Percentiles rank a stretch among this genome's conserved stretches.
These are phyloP conservation scores for Acipenser oxyrinchus DNA, from an alignment of 2,797 vertebrate species.

Conservation along the genomic window DNA sequence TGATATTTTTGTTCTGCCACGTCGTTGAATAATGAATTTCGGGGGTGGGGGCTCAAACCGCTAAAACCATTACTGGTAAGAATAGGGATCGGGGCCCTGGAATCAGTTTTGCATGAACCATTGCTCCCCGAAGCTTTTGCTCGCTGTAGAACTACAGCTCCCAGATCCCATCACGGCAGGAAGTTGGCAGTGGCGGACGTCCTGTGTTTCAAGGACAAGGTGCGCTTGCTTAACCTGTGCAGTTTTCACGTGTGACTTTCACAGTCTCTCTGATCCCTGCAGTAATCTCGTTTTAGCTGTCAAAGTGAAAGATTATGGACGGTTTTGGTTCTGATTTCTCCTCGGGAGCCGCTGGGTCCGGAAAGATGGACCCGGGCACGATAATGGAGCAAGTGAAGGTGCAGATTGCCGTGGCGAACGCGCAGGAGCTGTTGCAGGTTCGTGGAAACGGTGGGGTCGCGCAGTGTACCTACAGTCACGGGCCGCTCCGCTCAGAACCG, in stretches of 20 bases:
- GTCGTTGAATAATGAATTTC: too few species aligned
- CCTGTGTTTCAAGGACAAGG: constrained; percentile 38
- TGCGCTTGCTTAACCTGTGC: not conserved
- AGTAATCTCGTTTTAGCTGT: not conserved
- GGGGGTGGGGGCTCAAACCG: too few species aligned
- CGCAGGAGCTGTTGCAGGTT: constrained; percentile 92
- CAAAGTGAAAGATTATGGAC: constrained; percentile 57
- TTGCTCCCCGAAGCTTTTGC: too few species aligned
- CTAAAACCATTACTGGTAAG: too few species aligned
- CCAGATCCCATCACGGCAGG: constrained; percentile 13
- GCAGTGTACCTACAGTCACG: not conserved
- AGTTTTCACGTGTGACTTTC: constrained; percentile 39
- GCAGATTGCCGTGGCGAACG: constrained; percentile 94
- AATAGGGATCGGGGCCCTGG: too few species aligned
- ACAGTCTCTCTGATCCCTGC: not conserved
- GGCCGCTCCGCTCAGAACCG: too few species aligned
- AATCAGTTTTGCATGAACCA: too few species aligned
- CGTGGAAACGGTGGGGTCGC: not conserved
- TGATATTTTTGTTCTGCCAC: too few species aligned
- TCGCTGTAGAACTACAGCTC: constrained; percentile 14
- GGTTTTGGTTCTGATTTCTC: constrained; percentile 69
- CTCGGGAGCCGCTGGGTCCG: constrained; percentile 50
- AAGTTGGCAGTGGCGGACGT: constrained; percentile 12
- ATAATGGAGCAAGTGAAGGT: constrained; percentile 98
- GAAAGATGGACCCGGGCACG: constrained; percentile 79